Evolutionary conservation across 2,888 invertebrate genomes (phyloP).

Genomic region (Palloptera scutellata): DNA sequence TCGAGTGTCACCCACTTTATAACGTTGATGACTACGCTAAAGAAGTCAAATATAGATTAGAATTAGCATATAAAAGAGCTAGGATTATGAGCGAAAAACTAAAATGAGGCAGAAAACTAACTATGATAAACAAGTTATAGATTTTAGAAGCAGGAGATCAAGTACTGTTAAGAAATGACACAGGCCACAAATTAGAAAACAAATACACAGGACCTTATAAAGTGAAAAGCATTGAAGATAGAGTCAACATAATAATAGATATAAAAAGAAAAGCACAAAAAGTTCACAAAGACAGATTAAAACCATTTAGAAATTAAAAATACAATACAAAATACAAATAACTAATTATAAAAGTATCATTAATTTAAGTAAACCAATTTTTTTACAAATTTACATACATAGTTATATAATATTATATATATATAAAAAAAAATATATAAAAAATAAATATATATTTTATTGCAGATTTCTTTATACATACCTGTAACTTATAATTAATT

Average conservation of each 20-base stretch:
- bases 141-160: constrained; percentile 12
- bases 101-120: not conserved
- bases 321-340: too few relatives aligned
- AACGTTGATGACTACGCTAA: constrained; percentile 30
- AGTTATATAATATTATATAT: too few relatives aligned
- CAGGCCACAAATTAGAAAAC: constrained; percentile 20
- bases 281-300: too few relatives aligned
- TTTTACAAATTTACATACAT: too few relatives aligned
- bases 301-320: too few relatives aligned
- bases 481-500: too few relatives aligned
- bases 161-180: constrained; percentile 24
- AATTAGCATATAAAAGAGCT: constrained; percentile 24
- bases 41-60: constrained; percentile 21
- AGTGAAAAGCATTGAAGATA: constrained; percentile 15
- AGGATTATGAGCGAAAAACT: constrained; percentile 2
- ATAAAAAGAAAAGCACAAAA: too few relatives aligned
- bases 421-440: too few relatives aligned
- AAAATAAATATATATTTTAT: too few relatives aligned
- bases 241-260: constrained; percentile 16
- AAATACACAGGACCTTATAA: constrained; percentile 21
- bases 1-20: constrained; percentile 19
- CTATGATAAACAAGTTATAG: constrained; percentile 4
- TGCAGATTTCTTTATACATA: too few relatives aligned
- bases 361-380: too few relatives aligned
- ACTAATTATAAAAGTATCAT: too few relatives aligned